These are phyloP conservation scores for Crenichthys baileyi DNA, from an alignment of 2,797 vertebrate species.

Conservation along the genomic window DNA sequence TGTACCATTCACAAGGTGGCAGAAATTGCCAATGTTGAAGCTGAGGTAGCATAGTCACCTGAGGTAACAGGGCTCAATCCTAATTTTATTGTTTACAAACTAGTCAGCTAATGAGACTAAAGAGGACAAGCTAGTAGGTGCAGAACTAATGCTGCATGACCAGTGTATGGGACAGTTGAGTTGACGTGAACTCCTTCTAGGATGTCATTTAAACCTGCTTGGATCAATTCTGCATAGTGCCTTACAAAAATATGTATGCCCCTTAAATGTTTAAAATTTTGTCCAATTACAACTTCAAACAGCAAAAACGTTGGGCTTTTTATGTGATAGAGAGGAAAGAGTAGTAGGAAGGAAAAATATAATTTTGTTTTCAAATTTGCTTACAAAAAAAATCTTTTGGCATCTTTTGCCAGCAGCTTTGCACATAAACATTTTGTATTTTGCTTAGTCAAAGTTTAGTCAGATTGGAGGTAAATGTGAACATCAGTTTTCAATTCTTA, in stretches of 20 bases:
- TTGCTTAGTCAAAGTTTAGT: not conserved
- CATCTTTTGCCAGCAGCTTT: not conserved
- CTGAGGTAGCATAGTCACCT: conserved; percentile 49
- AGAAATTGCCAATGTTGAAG: conserved; percentile 20
- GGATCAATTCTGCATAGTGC: no score
- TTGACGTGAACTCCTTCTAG: no score
- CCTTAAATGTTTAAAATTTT: no score
- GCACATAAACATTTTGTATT: no score
- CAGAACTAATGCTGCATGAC: not conserved
- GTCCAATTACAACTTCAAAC: no score
- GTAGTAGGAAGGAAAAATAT: not conserved
- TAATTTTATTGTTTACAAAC: no score
- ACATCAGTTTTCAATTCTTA: not conserved
- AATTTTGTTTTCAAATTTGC: not conserved
- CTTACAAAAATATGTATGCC: no score
- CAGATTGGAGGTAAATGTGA: not conserved
- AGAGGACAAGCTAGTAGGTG: conserved; percentile 42
- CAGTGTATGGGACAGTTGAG: no score
- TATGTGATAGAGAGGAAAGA: no score
- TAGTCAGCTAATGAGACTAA: not conserved
- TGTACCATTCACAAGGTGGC: conserved; percentile 18
- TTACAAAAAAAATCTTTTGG: not conserved
- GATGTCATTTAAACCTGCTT: not conserved
- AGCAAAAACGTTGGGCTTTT: no score
- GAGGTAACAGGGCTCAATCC: conserved; percentile 6